phyloP scores from a whole-genome alignment of 2,113 vertebrate species.

The Melanotaenia duboulayi region DNA sequence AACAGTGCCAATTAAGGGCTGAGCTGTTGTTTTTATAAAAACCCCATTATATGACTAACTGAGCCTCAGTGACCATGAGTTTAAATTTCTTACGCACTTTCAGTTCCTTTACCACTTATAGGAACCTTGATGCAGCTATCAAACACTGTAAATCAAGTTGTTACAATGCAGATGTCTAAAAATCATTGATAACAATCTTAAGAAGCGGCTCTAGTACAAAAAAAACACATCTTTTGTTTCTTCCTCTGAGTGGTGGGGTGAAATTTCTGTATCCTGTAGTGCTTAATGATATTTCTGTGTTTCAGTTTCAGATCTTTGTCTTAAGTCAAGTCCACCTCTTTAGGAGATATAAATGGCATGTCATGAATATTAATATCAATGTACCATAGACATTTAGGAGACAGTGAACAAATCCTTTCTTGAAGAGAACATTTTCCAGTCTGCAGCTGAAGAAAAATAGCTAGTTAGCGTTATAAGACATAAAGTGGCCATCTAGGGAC shows the following conservation, averaged over 20 bases:
- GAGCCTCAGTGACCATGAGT: background rate
- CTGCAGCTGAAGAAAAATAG: conserved; percentile 62
- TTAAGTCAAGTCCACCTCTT: conserved; percentile 15
- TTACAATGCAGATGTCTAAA: background rate
- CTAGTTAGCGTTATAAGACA: conserved; percentile 66
- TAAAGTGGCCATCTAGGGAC: conserved; percentile 73
- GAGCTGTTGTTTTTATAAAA: no score
- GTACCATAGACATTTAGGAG: conserved; percentile 46
- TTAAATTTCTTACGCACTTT: background rate
- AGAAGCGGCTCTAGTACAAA: background rate
- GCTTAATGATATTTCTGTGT: conserved; percentile 5
- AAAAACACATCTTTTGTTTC: background rate
- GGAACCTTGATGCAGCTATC: background rate
- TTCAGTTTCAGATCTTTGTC: conserved; percentile 15
- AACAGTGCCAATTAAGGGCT: no score
- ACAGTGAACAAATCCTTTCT: conserved; percentile 37
- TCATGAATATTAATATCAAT: conserved; percentile 47
- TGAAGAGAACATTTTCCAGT: conserved; percentile 47
- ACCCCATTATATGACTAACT: no score
- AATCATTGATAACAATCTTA: conserved; percentile 6
- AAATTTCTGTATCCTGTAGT: background rate
- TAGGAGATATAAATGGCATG: conserved; percentile 8
- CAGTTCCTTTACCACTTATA: background rate
- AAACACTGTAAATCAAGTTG: background rate
- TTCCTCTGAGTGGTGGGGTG: background rate